phyloP scores from a whole-genome alignment of 92 coral and sea anemone genomes.

The Diadumene lineata region DNA sequence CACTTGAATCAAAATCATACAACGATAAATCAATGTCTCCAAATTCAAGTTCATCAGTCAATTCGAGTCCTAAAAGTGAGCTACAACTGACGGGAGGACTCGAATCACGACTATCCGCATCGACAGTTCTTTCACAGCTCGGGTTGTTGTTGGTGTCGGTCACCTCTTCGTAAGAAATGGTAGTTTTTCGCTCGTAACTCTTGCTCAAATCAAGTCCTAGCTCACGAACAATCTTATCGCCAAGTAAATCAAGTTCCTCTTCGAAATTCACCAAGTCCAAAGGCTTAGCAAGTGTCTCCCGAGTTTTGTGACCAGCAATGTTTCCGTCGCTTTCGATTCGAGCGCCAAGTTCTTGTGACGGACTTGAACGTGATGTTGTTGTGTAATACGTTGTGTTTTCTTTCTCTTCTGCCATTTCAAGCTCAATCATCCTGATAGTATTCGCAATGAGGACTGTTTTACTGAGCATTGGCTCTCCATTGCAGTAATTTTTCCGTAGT shows the following conservation, averaged over 20 bases:
- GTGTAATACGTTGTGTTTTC: slow-evolving; percentile 35
- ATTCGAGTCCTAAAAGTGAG: slow-evolving; percentile 73
- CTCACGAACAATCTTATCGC: slow-evolving; percentile 74
- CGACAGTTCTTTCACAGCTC: slow-evolving; percentile 29
- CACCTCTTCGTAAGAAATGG: slow-evolving; percentile 11
- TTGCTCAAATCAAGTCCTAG: slow-evolving; percentile 56
- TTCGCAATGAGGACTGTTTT: slow-evolving; percentile 96
- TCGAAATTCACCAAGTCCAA: slow-evolving; percentile 51
- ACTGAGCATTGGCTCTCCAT: slow-evolving; percentile 82
- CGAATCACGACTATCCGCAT: slow-evolving; percentile 54
- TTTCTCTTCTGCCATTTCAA: slow-evolving; percentile 85
- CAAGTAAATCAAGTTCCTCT: slow-evolving; percentile 63
- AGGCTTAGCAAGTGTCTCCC: slow-evolving; percentile 33
- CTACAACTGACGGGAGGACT: slow-evolving; percentile 67
- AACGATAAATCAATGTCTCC: slow-evolving; percentile 94
- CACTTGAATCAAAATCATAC: slow-evolving; percentile 83
- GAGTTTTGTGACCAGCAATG: slow-evolving; percentile 2
- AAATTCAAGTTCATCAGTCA: slow-evolving; percentile 87
- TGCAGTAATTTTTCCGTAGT: slow-evolving; percentile 77
- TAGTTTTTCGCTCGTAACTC: slow-evolving; percentile 20
- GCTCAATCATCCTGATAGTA: slow-evolving; percentile 83
- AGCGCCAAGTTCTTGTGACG: slow-evolving; percentile 28
- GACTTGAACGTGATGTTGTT: slow-evolving; percentile 16
- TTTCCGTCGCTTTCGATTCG: slow-evolving; percentile 17
- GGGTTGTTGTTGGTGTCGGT: slow-evolving; percentile 64